These are phyloP conservation scores for Acridotheres tristis DNA, from an alignment of 2,797 vertebrate species.

Conservation along the genomic window DNA sequence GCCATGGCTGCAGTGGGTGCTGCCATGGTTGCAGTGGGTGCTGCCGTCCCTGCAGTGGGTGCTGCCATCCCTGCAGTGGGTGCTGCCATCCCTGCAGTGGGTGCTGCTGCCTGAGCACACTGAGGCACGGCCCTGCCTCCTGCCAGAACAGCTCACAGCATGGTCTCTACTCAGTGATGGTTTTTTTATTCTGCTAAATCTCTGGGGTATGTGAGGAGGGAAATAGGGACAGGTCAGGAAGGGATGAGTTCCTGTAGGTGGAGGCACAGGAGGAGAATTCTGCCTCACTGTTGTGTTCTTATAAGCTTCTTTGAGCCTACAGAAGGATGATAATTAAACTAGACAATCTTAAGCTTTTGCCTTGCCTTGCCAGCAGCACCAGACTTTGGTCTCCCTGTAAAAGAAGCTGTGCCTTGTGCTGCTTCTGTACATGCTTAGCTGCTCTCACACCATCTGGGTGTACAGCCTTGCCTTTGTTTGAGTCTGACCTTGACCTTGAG, in stretches of 20 bases:
- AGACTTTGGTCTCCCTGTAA: neutral
- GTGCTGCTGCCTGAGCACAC: neutral
- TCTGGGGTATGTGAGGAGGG: neutral
- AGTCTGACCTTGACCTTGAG: neutral
- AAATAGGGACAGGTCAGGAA: neutral
- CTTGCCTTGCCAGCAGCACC: constrained; percentile 3
- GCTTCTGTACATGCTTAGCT: neutral
- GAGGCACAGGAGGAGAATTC: neutral
- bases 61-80: too few species aligned
- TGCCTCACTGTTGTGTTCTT: neutral
- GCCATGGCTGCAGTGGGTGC: neutral
- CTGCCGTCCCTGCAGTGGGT: too few species aligned
- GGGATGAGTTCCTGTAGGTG: constrained; percentile 12
- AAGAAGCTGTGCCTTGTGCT: neutral
- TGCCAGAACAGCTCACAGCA: neutral
- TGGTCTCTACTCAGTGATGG: neutral
- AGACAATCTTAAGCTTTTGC: constrained; percentile 42
- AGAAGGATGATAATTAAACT: constrained; percentile 40
- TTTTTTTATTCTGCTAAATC: neutral
- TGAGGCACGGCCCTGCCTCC: neutral
- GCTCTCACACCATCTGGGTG: neutral
- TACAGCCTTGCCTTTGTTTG: neutral
- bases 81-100: too few species aligned
- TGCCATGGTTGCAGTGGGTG: neutral
- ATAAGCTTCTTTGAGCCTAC: constrained; percentile 53